Evolutionary conservation across 2,797 vertebrate genomes (phyloP).

Genomic region (Cryptoprocta ferox): DNA sequence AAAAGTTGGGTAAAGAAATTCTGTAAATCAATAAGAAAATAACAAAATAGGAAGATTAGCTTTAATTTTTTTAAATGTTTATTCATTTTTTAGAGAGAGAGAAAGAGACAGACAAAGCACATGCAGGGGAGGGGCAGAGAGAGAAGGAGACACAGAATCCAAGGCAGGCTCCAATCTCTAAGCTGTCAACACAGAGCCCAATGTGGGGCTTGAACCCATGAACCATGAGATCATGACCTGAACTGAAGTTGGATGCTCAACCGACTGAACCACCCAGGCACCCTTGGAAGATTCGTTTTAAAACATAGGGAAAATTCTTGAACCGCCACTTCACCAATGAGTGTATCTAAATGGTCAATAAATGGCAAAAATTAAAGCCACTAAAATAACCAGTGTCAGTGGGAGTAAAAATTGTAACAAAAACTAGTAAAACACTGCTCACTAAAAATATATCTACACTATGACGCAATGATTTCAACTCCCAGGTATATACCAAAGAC

Average conservation of each 20-base stretch:
- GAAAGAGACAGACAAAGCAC: too few species aligned
- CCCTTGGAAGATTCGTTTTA: neutral
- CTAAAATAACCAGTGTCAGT: neutral
- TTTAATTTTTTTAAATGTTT: too few species aligned
- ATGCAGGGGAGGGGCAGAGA: too few species aligned
- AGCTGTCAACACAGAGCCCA: too few species aligned
- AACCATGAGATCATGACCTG: too few species aligned
- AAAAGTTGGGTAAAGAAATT: neutral
- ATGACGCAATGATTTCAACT: neutral
- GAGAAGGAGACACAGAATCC: too few species aligned
- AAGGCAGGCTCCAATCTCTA: too few species aligned
- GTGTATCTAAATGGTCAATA: neutral
- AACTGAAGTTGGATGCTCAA: too few species aligned
- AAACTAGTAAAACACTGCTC: neutral
- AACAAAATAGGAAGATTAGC: neutral
- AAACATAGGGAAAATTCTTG: neutral
- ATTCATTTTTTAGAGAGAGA: too few species aligned
- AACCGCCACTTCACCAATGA: neutral
- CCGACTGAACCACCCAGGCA: too few species aligned
- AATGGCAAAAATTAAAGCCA: neutral
- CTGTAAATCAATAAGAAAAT: neutral
- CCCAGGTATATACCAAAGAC: neutral
- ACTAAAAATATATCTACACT: neutral
- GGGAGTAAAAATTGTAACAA: neutral
- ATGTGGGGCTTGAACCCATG: too few species aligned